Percentiles rank a stretch among this genome's conserved stretches.
phyloP scores from a whole-genome alignment of 2,113 vertebrate genomes.

The Ahaetulla prasina region DNA sequence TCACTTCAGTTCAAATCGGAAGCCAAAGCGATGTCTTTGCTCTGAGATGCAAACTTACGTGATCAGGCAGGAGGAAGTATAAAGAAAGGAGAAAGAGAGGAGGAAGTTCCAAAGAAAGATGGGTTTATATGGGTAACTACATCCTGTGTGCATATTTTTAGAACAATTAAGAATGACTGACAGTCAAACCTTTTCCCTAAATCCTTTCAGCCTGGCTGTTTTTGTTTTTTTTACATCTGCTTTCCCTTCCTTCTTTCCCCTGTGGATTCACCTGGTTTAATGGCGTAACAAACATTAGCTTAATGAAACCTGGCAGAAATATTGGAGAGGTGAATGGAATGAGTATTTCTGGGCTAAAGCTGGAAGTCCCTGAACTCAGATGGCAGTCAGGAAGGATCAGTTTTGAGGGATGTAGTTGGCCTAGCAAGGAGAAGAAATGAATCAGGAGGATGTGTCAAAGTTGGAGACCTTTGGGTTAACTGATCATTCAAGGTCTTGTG shows the following conservation, averaged over 20 bases:
- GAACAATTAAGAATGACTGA: conserved; percentile 39
- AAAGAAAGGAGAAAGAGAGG: no score
- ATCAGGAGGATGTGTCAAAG: not conserved
- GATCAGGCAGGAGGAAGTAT: not conserved
- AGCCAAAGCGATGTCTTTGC: not conserved
- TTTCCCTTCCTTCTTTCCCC: conserved; percentile 17
- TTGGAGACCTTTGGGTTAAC: no score
- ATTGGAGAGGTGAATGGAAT: not conserved
- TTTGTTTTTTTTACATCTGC: conserved; percentile 11
- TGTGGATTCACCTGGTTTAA: conserved; percentile 2
- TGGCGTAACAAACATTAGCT: conserved; percentile 14
- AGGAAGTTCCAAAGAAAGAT: not conserved
- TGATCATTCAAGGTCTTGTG: no score
- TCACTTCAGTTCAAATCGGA: not conserved
- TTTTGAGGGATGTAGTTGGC: not conserved
- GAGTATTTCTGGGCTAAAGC: not conserved
- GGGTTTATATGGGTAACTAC: not conserved
- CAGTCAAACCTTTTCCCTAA: not conserved
- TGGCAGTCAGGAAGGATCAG: not conserved
- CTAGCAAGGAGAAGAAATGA: not conserved
- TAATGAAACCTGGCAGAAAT: conserved; percentile 27
- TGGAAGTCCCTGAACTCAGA: not conserved
- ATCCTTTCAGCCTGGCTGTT: conserved; percentile 13
- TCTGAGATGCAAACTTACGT: not conserved
- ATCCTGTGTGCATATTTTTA: not conserved